phyloP scores from a whole-genome alignment of 2,888 invertebrate species.

The Synanthedon tipuliformis region DNA sequence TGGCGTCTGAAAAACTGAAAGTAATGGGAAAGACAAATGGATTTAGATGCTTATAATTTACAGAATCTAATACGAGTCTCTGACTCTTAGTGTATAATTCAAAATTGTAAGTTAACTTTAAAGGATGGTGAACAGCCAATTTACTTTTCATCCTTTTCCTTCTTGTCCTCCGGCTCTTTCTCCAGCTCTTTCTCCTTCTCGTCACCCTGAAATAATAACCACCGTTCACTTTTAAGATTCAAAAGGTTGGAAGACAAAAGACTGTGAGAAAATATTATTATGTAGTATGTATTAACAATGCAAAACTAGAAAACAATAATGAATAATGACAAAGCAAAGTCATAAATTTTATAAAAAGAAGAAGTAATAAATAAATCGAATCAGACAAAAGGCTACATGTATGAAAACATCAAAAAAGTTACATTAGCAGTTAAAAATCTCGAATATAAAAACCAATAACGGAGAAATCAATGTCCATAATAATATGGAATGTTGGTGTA shows the following conservation, averaged over 20 bases:
- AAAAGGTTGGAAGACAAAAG: too few species aligned
- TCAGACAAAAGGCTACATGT: too few species aligned
- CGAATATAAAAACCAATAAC: too few species aligned
- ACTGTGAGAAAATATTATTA: too few species aligned
- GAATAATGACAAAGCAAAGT: too few species aligned
- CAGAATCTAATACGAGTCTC: slow-evolving; percentile 49
- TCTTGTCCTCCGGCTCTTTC: slow-evolving; percentile 78
- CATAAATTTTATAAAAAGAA: too few species aligned
- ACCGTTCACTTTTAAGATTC: neutral
- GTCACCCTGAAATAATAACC: slow-evolving; percentile 73
- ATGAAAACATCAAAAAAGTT: too few species aligned
- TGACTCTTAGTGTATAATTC: slow-evolving; percentile 43
- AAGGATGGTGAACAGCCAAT: neutral
- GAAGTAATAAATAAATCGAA: too few species aligned
- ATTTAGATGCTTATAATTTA: slow-evolving; percentile 59
- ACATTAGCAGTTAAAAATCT: too few species aligned
- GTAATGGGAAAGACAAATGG: slow-evolving; percentile 65
- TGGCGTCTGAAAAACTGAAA: slow-evolving; percentile 32
- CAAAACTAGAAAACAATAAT: neutral
- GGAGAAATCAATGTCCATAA: neutral
- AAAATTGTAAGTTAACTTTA: slow-evolving; percentile 20
- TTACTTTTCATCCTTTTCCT: slow-evolving; percentile 69
- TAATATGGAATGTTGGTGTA: neutral
- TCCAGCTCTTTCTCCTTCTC: slow-evolving; percentile 76
- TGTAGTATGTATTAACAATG: slow-evolving; percentile 15